These are phyloP conservation scores for Ophion costatus DNA, from an alignment of 2,888 invertebrate species.

Conservation along the genomic window DNA sequence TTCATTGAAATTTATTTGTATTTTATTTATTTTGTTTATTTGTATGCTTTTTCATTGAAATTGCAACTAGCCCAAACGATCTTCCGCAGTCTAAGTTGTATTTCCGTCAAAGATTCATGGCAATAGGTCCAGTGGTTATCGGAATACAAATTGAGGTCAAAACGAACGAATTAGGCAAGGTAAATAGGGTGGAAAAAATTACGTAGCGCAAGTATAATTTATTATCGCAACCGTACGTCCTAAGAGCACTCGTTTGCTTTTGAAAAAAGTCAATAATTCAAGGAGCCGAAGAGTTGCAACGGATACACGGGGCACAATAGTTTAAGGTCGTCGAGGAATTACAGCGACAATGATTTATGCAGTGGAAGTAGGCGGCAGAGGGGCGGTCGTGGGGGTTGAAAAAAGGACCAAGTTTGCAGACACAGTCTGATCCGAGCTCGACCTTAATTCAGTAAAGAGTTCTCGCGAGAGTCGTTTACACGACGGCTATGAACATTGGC, in stretches of 20 bases:
- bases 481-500: constrained; percentile 33
- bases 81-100: no score
- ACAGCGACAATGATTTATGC: constrained; percentile 52
- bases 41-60: no score
- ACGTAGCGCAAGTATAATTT: constrained; percentile 42
- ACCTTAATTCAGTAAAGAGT: constrained; percentile 63
- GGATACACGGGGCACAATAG: constrained; percentile 17
- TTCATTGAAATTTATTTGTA: no score
- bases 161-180: background rate
- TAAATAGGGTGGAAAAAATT: constrained; percentile 54
- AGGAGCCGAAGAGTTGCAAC: constrained; percentile 40
- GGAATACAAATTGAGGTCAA: background rate
- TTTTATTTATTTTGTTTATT: no score
- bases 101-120: no score
- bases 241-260: constrained; percentile 1
- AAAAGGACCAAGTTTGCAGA: constrained; percentile 57
- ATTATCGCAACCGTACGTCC: background rate
- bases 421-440: constrained; percentile 61
- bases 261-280: constrained; percentile 55
- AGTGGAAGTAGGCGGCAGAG: constrained; percentile 14
- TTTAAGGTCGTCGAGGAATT: constrained; percentile 39
- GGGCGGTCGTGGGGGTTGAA: constrained; percentile 2
- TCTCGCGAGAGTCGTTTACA: constrained; percentile 62
- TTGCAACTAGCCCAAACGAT: no score
- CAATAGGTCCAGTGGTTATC: no score